These are phyloP conservation scores for Shinisaurus crocodilurus DNA, from an alignment of 2,113 vertebrate species.

Conservation along the genomic window DNA sequence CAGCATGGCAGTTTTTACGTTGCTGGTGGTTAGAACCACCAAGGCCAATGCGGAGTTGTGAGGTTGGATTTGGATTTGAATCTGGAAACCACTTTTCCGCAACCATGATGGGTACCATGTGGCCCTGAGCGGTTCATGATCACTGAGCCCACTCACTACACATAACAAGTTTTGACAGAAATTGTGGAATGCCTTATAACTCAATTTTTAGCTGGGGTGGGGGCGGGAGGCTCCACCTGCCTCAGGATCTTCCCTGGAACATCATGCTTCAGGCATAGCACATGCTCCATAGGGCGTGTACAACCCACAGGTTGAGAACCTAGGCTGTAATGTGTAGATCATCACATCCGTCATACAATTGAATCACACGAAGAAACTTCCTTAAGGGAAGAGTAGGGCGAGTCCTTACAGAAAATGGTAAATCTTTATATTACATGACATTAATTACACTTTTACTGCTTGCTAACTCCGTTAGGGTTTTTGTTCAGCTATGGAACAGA, in stretches of 20 bases:
- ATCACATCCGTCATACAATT: background rate
- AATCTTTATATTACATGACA: slow-evolving; percentile 60
- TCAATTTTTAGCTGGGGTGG: background rate
- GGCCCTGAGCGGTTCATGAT: background rate
- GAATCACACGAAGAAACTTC: slow-evolving; percentile 3
- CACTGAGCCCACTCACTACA: background rate
- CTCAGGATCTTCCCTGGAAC: background rate
- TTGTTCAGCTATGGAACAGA: slow-evolving; percentile 36
- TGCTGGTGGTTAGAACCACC: background rate
- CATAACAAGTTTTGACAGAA: background rate
- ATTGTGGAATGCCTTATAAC: background rate
- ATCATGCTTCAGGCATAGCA: background rate
- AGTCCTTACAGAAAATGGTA: slow-evolving; percentile 60
- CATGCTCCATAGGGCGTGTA: background rate
- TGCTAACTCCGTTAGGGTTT: slow-evolving; percentile 55
- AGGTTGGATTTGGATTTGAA: background rate
- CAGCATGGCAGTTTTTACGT: background rate
- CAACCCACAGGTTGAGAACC: background rate
- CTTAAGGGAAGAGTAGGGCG: slow-evolving; percentile 36
- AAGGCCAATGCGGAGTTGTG: background rate
- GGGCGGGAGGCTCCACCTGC: background rate
- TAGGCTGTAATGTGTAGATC: background rate
- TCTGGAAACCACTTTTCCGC: background rate
- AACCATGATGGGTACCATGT: background rate
- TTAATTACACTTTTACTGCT: slow-evolving; percentile 61